Conservation (phyloP, 1,140 invertebrate species). For the Formica selysi region DNA sequence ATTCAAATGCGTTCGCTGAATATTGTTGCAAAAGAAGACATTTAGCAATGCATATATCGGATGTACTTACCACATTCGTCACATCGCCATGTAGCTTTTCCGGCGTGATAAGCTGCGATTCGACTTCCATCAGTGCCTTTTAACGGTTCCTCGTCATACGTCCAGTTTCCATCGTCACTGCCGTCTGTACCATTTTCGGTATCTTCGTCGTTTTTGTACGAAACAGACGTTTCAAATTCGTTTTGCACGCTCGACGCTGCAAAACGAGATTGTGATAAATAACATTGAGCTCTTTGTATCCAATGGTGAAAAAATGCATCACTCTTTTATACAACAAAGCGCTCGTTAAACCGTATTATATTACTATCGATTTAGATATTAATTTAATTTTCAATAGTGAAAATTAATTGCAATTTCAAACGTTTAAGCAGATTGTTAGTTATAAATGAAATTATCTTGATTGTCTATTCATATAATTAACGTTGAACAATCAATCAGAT, state of each 20-base stretch:
- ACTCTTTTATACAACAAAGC: not conserved
- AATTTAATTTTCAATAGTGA: not conserved
- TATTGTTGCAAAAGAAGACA: not conserved
- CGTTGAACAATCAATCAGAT: not conserved
- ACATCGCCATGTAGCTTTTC: conserved; percentile 84
- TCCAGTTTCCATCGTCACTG: conserved; percentile 85
- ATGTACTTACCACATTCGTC: conserved; percentile 83
- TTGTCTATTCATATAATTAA: not conserved
- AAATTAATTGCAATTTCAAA: conserved; percentile 27
- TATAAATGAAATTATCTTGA: conserved; percentile 16
- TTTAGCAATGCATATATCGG: not conserved
- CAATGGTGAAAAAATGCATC: not conserved
- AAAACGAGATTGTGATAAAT: conserved; percentile 23
- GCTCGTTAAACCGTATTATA: conserved; percentile 19
- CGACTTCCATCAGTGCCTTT: conserved; percentile 85
- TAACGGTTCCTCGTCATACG: conserved; percentile 83
- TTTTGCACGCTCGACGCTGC: conserved; percentile 85
- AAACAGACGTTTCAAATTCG: conserved; percentile 85
- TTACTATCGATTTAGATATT: not conserved
- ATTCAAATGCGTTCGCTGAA: not conserved
- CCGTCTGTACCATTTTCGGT: conserved; percentile 82
- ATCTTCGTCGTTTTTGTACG: conserved; percentile 85
- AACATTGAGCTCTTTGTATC: not conserved
- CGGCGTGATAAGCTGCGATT: conserved; percentile 84
- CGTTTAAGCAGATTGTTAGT: not conserved